These are phyloP conservation scores for Harpalus rubripes DNA, from an alignment of 2,888 invertebrate genomes.

Conservation along the genomic window DNA sequence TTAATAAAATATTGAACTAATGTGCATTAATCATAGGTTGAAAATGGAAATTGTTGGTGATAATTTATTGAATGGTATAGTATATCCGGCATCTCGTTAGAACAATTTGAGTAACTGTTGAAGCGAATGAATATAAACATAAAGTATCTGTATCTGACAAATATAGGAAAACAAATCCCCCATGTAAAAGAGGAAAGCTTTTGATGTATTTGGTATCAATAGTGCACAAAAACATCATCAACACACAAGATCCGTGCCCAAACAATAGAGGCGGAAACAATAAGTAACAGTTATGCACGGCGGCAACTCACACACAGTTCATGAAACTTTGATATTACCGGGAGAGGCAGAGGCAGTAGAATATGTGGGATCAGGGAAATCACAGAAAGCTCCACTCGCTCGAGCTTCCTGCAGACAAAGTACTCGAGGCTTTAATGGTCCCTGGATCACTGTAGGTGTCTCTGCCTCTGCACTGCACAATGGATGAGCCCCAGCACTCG, in stretches of 20 bases:
- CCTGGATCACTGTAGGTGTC: constrained; percentile 66
- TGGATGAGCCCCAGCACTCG: constrained; percentile 56
- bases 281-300: constrained; percentile 48
- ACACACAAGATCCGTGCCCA: constrained; percentile 21
- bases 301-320: constrained; percentile 35
- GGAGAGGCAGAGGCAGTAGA: constrained; percentile 46
- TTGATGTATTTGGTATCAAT: constrained; percentile 35
- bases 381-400: constrained; percentile 62
- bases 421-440: constrained; percentile 60
- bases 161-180: not conserved
- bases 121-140: not conserved
- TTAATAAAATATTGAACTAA: not conserved
- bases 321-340: constrained; percentile 66
- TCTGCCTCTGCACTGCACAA: constrained; percentile 49
- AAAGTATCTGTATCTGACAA: not conserved
- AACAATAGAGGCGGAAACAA: constrained; percentile 38
- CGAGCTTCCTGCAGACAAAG: constrained; percentile 50
- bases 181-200: constrained; percentile 6
- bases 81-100: not conserved
- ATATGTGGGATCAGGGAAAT: constrained; percentile 67
- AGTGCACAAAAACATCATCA: constrained; percentile 23
- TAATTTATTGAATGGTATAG: not conserved
- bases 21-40: not conserved
- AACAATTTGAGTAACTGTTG: not conserved
- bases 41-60: not conserved